Percentiles rank a stretch among this genome's conserved stretches.
These are phyloP conservation scores for Cettia cetti DNA, from an alignment of 2,113 vertebrate species.

Conservation along the genomic window DNA sequence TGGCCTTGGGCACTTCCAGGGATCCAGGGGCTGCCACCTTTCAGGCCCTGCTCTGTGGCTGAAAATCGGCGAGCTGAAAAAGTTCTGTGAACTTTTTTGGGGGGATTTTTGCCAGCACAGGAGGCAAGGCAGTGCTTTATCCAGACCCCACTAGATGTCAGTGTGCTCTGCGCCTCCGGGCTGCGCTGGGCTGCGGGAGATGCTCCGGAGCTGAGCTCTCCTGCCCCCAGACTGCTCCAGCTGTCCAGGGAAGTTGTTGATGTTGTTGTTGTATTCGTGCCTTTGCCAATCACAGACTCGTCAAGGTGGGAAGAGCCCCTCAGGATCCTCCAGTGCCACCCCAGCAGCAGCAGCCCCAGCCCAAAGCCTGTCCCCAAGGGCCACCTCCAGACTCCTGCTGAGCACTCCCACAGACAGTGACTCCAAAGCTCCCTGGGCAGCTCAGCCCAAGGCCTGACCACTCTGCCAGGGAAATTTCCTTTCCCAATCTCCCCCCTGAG, in stretches of 20 bases:
- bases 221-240: fast-evolving
- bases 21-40: neutral
- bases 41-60: neutral
- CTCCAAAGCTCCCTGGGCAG: neutral
- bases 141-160: slow-evolving; percentile 66
- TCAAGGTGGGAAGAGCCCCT: fast-evolving
- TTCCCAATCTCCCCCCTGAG: fast-evolving
- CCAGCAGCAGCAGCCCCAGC: neutral
- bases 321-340: fast-evolving
- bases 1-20: neutral
- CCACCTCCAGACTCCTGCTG: neutral
- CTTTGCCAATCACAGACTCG: neutral
- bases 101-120: fast-evolving
- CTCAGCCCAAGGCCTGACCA: neutral
- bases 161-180: slow-evolving; percentile 19
- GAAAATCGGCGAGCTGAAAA: neutral
- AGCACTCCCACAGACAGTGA: neutral
- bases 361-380: neutral
- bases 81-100: fast-evolving
- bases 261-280: fast-evolving
- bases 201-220: neutral
- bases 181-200: neutral
- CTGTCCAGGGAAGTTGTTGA: neutral
- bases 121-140: neutral
- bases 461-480: neutral